Evolutionary conservation across 2,113 vertebrate genomes (phyloP).

Genomic region (Pterocles orientalis): DNA sequence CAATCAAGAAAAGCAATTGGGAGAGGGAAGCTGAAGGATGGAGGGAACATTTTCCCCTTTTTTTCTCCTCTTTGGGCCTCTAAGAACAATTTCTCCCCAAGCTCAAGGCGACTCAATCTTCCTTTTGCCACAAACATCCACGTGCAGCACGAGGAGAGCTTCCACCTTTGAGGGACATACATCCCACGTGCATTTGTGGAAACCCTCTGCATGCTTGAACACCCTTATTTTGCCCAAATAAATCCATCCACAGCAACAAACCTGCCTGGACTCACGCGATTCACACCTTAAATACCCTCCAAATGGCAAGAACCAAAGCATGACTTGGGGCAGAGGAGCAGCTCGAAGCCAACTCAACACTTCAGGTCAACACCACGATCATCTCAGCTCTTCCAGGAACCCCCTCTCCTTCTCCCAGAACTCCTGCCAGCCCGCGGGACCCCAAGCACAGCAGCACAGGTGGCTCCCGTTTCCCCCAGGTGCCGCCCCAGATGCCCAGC

Average conservation of each 20-base stretch:
- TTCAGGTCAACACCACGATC: fast-evolving
- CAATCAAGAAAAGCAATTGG: background rate
- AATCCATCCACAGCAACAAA: background rate
- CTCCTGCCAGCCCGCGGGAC: background rate
- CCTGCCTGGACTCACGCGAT: fast-evolving
- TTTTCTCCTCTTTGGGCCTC: background rate
- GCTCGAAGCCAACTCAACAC: background rate
- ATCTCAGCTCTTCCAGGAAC: background rate
- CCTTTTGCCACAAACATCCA: background rate
- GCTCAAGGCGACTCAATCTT: fast-evolving
- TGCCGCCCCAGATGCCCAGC: background rate
- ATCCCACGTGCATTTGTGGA: fast-evolving
- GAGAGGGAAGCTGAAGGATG: background rate
- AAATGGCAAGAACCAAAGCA: fast-evolving
- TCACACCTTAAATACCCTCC: background rate
- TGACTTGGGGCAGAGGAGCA: background rate
- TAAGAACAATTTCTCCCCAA: background rate
- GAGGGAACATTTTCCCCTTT: background rate
- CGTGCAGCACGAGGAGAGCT: fast-evolving
- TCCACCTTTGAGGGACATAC: fast-evolving
- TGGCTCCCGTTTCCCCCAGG: background rate
- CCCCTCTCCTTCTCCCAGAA: background rate
- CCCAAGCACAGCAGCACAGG: fast-evolving
- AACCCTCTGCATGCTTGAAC: background rate
- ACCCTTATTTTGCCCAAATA: background rate